Base-by-base conservation (phyloP, 2,888 invertebrate genomes). In the Acleris holmiana region DNA sequence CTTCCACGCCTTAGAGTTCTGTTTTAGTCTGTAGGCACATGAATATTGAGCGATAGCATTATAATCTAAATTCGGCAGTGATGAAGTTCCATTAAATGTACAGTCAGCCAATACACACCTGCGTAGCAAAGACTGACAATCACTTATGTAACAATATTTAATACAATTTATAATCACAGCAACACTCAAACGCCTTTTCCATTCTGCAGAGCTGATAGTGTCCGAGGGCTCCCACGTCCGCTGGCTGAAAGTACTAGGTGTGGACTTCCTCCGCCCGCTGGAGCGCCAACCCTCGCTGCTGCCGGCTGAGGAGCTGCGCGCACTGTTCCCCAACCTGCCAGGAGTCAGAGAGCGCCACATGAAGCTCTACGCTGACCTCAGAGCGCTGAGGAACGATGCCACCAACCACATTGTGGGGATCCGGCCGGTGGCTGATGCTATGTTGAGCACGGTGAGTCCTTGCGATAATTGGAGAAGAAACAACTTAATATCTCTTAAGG, bases 171-270 rank as follows among this genome's bases (percentile, higher is more conserved):
- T n/a, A n/a, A n/a, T n/a, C n/a, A n/a, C n/a, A n/a, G n/a, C n/a
- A n/a, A n/a, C 15, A 4, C 15, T 51, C 23, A 15, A 2, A n/a
- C 71, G 13, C 2, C 4, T 41, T 15, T 57, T 63, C 19, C 3
- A 35, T 4, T n/a, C 68, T 68, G 17, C 89, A 95, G 95, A 95
- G 86, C 83, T 95, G 57, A 95, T 95, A 76, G 96, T 98, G 79
- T 97, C 98, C 15, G 98, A 98, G 85, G 94, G 96, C 69, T 96
- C 97, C 17, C 98, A 98, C 93, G 96, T 98, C 59, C 95, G 98
- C 62, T 97, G 97, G 90, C 93, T 99, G 73, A 97, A 96, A 83
- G 97, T 98, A 4, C 93, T 99, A 55, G 95, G 96, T 73, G 94
- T 94, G 69, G 94, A 98, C 72, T 99, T 98, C 93, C 96, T 96